Percentiles rank a stretch among this genome's conserved stretches.
These are phyloP conservation scores for Eilema caniola DNA, from an alignment of 2,888 invertebrate species.

Conservation along the genomic window DNA sequence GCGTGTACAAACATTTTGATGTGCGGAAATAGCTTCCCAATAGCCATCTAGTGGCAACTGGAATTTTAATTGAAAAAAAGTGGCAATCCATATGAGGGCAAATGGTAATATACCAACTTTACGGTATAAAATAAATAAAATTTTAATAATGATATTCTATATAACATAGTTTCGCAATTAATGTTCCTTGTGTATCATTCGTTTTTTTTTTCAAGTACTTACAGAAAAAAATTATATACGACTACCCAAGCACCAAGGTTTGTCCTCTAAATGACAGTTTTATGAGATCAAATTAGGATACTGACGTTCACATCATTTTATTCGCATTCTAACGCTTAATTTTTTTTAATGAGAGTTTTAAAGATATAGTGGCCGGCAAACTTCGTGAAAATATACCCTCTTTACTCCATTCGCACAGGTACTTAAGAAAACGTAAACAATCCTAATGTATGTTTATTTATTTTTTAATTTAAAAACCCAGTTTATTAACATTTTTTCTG, in stretches of 20 bases:
- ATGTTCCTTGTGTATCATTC: slow-evolving; percentile 23
- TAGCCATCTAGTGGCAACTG: neutral
- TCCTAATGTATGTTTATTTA: no score
- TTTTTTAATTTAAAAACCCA: no score
- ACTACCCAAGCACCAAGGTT: slow-evolving; percentile 74
- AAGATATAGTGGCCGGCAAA: slow-evolving; percentile 27
- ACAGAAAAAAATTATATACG: slow-evolving; percentile 51
- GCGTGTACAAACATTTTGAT: neutral
- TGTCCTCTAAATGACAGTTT: slow-evolving; percentile 57
- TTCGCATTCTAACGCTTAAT: slow-evolving; percentile 29
- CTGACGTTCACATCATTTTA: slow-evolving; percentile 48
- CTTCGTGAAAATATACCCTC: no score
- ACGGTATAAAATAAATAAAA: slow-evolving; percentile 21
- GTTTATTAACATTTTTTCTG: no score
- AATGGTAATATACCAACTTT: slow-evolving; percentile 10
- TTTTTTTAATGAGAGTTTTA: slow-evolving; percentile 47
- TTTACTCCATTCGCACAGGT: no score
- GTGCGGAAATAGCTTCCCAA: neutral
- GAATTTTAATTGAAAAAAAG: neutral
- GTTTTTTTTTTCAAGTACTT: slow-evolving; percentile 39
- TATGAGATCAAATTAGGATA: slow-evolving; percentile 77
- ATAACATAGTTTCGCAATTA: slow-evolving; percentile 22
- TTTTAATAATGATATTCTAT: slow-evolving; percentile 24
- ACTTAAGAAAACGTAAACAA: no score
- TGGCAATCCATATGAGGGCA: neutral